Base-by-base conservation (phyloP, 2,113 vertebrate genomes). In the Helogale parvula region DNA sequence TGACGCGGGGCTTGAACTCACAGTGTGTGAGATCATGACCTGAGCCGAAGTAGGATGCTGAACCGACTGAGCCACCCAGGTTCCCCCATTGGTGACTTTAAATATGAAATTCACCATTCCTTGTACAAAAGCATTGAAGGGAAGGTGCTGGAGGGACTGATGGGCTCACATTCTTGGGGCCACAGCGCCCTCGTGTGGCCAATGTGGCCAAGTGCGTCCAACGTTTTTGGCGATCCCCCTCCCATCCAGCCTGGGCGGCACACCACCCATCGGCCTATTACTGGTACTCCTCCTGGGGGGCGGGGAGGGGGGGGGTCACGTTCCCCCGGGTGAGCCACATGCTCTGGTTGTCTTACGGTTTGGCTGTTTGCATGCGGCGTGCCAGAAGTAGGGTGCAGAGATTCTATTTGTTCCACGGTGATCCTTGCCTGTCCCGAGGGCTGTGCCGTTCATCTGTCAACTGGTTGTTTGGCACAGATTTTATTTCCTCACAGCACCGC, bases 171-270 rank as follows among this genome's bases (percentile, higher is more conserved):
- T 81, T 35, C n/a, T 47, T 38, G 38, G 38, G 35, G 21, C 72
- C 12, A 3, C 80, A 45, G 79, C 19, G 35, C 93, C 91, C 95
- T 82, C 74, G 17, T 88, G 88, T 92, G 95, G 91, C 29, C 1
- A 77, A 38, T 88, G 88, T 89, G 95, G 91, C 29, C 1, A 77
- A 38, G 14, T 8, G n/a, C 0, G 15, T 3, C 19, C 33, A 21
- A 13, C 33, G 29, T 17, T 50, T 33, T 9, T 25, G 3, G 23
- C 14, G 1, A 7, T 41, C 38, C 27, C 10, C 25, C 35, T 5
- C 1, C 13, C 52, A 0, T 14, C 74, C 47, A 45, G 27, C 74
- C 27, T 29, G 1, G 45, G 21, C 12, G 7, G 38, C 72, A 27
- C 12, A 21, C 3, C 16, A 4, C 50, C 9, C 11, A 21, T 17